These are phyloP conservation scores for Malurus elegans DNA, from an alignment of 2,113 vertebrate species.

Conservation along the genomic window DNA sequence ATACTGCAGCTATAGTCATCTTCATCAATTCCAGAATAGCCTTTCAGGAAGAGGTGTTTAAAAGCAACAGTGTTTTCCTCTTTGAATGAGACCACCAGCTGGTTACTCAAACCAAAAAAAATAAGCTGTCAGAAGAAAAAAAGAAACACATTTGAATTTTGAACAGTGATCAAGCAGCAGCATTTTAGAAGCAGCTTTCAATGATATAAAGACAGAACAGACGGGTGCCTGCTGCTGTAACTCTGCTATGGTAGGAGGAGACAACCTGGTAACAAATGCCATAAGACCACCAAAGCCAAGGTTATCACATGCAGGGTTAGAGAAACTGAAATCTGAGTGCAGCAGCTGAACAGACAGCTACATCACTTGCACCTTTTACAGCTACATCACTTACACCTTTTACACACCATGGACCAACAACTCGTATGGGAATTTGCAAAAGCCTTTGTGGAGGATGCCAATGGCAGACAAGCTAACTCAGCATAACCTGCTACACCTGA, in stretches of 20 bases:
- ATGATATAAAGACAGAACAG: background rate
- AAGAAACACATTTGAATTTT: background rate
- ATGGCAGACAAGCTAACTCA: background rate
- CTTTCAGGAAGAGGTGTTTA: slow-evolving; percentile 91
- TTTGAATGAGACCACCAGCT: slow-evolving; percentile 93
- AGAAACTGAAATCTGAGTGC: background rate
- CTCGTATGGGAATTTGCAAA: background rate
- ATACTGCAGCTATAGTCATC: slow-evolving; percentile 87
- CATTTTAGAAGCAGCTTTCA: background rate
- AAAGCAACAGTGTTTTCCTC: slow-evolving; percentile 89
- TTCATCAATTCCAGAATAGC: slow-evolving; percentile 86
- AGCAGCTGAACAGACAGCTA: background rate
- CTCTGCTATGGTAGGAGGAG: background rate
- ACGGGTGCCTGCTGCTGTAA: background rate
- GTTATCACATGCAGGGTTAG: background rate
- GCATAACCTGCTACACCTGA: background rate
- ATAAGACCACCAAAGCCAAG: background rate
- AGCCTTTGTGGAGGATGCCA: background rate
- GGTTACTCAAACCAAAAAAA: slow-evolving; percentile 93
- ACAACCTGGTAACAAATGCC: background rate
- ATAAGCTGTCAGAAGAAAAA: slow-evolving; percentile 79
- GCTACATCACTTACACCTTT: background rate
- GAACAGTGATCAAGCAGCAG: background rate
- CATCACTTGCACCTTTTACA: background rate
- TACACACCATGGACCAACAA: background rate